Base-by-base conservation (phyloP, 2,797 vertebrate species). In the Lepilemur septentrionalis region DNA sequence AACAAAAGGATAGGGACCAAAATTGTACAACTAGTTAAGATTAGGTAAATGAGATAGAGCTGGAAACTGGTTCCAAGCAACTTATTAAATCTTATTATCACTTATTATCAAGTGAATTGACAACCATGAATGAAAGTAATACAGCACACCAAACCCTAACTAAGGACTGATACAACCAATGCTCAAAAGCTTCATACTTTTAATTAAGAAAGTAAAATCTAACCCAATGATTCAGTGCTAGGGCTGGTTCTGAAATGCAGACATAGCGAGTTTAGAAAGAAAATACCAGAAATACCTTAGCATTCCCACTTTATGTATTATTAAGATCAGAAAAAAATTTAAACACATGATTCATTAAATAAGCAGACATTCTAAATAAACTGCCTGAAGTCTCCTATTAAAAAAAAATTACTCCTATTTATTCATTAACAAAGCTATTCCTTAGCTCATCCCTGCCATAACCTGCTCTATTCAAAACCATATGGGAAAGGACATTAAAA, bases 401-500 rank as follows among this genome's bases (percentile, higher is more conserved):
- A 97, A 97, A 98, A 98, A 98, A 97, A 98, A 97, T 98, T 97
- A 97, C 97, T 94, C 93, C 98, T 98, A 98, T 98, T 98, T 98
- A 98, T 98, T 98, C 98, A 98, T 97, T 98, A 98, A 99, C 98
- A 99, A 99, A 99, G 98, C 98, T 98, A 97, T 98, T 98, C 98
- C 98, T 98, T 98, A 98, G 98, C 98, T 99, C 98, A 99, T 99
- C 98, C 96, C 97, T 98, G 98, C 98, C 98, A 99, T 98, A 99
- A 98, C 98, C 98, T 98, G 98, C 93, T 98, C 98, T 98, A 98
- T 99, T 99, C 98, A 99, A 97, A 98, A 98, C 98, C 98, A 99
- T 99, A 99, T 99, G 98, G 98, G 98, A 99, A 99, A 99, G 98
- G 98, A 99, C 98, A 99, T 99, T 98, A 98, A 99, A 99, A 98